phyloP scores from a whole-genome alignment of 2,888 invertebrate genomes.

The Pteria penguin region DNA sequence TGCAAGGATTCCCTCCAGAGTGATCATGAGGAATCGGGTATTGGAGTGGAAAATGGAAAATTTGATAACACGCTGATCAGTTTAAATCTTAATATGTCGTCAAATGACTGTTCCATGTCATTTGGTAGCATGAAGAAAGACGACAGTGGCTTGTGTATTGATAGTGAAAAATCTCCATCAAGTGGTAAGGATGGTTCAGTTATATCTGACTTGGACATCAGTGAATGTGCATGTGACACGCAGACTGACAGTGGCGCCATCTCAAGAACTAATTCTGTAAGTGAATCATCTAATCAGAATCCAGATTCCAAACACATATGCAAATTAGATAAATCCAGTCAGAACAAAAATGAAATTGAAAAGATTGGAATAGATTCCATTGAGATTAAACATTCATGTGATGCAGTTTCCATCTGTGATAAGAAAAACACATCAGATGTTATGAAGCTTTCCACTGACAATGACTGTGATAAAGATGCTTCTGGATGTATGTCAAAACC shows the following conservation, averaged over 20 bases:
- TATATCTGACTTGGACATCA: constrained; percentile 46
- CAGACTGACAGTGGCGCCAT: constrained; percentile 52
- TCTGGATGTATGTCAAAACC: neutral
- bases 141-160: neutral
- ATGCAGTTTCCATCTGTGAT: neutral
- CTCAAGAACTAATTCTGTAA: constrained; percentile 47
- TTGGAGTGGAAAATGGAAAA: neutral
- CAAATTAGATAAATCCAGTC: neutral
- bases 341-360: constrained; percentile 26
- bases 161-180: constrained; percentile 1
- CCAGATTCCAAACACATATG: neutral
- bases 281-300: constrained; percentile 25
- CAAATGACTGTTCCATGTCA: neutral
- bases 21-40: neutral
- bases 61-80: neutral
- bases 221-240: constrained; percentile 49
- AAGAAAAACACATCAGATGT: neutral
- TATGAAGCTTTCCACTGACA: neutral
- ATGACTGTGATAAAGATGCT: neutral
- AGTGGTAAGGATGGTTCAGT: constrained; percentile 16
- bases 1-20: no score
- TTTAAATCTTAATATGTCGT: neutral
- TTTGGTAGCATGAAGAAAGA: neutral
- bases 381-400: neutral
- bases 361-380: neutral